Evolutionary conservation across 2,888 invertebrate species (phyloP), one percentile per base, ranked within the genome.

Genomic region (Diarsia rubi): DNA sequence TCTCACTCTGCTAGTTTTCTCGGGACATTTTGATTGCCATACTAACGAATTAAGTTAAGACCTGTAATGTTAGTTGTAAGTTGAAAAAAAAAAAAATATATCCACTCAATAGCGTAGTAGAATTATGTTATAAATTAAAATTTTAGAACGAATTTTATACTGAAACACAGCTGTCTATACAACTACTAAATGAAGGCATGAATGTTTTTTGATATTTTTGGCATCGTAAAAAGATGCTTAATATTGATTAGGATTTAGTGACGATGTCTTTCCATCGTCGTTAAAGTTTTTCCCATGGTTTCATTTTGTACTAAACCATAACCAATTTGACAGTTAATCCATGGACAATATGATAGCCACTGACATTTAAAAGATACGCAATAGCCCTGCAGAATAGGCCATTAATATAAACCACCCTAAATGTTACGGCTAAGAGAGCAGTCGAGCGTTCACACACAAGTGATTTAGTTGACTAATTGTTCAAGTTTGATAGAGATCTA

Each of bases 361-460:
- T n/a, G n/a, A n/a, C n/a, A n/a, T n/a, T n/a, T n/a, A n/a, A n/a
- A n/a, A n/a, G n/a, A n/a, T n/a, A n/a, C 65, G 47, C 49, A 63
- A 27, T 72, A 27, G 14, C 63, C n/a, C n/a, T n/a, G n/a, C 47
- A 52, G 31, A 54, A 73, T 64, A 67, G 62, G 49, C 66, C 73
- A 87, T 87, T 86, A 82, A 80, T 80, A 85, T 87, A 82, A 79
- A 86, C 79, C 42, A 68, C 65, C 66, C 64, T 52, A 70, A 78
- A 85, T 78, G 81, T 81, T 24, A 78, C 69, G 67, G 74, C 54
- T 70, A 59, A 52, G 45, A 11, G 47, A 49, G 19, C 45, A 44
- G 67, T 68, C 9, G 64, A 76, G 57, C 66, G 42, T 42, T 44
- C 69, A 42, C 49, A 60, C 69, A 31, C 31, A 31, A 66, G 66